phyloP scores from a whole-genome alignment of 1,140 invertebrate genomes.

The Papilio xuthus region DNA sequence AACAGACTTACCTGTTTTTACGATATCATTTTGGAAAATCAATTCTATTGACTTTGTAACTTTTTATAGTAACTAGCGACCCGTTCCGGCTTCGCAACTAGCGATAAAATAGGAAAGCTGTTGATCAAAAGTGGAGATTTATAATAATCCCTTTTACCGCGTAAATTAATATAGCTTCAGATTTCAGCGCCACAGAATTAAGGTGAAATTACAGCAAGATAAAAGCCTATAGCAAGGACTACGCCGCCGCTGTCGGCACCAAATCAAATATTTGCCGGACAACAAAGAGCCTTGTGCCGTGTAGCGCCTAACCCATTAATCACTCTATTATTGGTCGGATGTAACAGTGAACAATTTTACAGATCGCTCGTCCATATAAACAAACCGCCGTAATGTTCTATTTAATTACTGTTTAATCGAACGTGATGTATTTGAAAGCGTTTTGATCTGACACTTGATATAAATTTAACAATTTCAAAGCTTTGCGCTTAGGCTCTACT shows the following conservation, averaged over 20 bases:
- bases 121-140: background rate
- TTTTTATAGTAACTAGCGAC: background rate
- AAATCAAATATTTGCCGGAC: slow-evolving; percentile 68
- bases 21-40: background rate
- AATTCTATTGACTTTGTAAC: slow-evolving; percentile 1
- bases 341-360: slow-evolving; percentile 68
- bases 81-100: background rate
- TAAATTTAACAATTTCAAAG: slow-evolving; percentile 10
- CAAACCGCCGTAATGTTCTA: slow-evolving; percentile 61
- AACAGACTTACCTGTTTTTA: slow-evolving; percentile 14
- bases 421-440: slow-evolving; percentile 34
- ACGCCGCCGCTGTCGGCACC: slow-evolving; percentile 53
- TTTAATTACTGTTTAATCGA: slow-evolving; percentile 62
- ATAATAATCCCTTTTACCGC: background rate
- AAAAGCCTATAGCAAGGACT: slow-evolving; percentile 56
- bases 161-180: background rate
- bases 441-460: slow-evolving; percentile 1
- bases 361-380: slow-evolving; percentile 61
- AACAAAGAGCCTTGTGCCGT: slow-evolving; percentile 66
- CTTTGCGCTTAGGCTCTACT: background rate
- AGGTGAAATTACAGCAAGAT: background rate
- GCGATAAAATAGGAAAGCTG: background rate
- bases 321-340: slow-evolving; percentile 66
- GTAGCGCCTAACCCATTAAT: slow-evolving; percentile 68
- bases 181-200: background rate